phyloP scores from a whole-genome alignment of 2,888 invertebrate species.

The Bursaphelenchus okinawaensis region DNA sequence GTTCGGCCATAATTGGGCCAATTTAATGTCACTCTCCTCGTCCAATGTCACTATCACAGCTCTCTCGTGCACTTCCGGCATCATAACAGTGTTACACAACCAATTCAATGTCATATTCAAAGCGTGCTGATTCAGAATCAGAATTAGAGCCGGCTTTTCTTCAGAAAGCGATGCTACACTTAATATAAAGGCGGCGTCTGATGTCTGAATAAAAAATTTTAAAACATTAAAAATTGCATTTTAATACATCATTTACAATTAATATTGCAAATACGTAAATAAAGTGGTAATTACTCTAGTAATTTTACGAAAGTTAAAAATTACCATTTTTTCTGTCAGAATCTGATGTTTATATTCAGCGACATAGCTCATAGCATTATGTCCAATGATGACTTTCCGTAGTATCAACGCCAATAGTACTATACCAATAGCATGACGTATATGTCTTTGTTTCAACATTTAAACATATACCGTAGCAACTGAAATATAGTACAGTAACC shows the following conservation, averaged over 20 bases:
- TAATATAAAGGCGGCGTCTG: constrained; percentile 9
- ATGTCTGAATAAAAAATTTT: constrained; percentile 15
- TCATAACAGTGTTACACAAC: constrained; percentile 49
- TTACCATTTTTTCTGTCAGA: constrained; percentile 35
- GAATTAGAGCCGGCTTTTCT: constrained; percentile 30
- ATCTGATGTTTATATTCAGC: constrained; percentile 34
- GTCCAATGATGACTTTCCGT: constrained; percentile 42
- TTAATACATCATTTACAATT: not conserved
- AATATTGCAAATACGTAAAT: too few relatives aligned
- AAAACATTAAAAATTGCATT: constrained; percentile 10
- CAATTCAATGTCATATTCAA: constrained; percentile 55
- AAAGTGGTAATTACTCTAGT: not conserved
- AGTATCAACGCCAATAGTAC: constrained; percentile 27
- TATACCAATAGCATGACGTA: constrained; percentile 6
- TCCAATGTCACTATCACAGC: constrained; percentile 46
- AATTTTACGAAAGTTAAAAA: too few relatives aligned
- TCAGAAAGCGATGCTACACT: constrained; percentile 8
- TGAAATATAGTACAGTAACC: too few relatives aligned
- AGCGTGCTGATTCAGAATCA: constrained; percentile 51
- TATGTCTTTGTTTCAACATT: not conserved
- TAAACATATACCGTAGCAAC: not conserved
- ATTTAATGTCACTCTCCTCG: constrained; percentile 25
- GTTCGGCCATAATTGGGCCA: constrained; percentile 38
- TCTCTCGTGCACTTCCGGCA: constrained; percentile 44
- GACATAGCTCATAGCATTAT: constrained; percentile 41